Evolutionary conservation across 92 coral and sea anemone genomes (phyloP).

Genomic region (Palythoa grandis): DNA sequence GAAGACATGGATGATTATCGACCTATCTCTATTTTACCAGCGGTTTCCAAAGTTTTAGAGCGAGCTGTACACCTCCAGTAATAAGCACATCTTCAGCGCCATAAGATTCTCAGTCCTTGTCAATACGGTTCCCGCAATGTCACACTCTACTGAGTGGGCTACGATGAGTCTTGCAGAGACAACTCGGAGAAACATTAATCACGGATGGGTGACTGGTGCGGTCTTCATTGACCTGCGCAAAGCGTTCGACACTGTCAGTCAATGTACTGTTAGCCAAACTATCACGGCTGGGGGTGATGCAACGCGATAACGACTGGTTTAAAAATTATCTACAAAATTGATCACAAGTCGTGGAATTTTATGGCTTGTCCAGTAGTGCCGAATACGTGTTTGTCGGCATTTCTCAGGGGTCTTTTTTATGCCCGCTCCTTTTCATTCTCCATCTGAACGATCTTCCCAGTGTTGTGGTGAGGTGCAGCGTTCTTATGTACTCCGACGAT

Average conservation of each 20-base stretch:
- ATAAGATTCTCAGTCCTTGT: slow-evolving; percentile 53
- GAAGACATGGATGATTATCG: slow-evolving; percentile 47
- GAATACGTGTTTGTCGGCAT: slow-evolving; percentile 3
- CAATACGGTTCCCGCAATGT: slow-evolving; percentile 52
- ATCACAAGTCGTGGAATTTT: slow-evolving; percentile 15
- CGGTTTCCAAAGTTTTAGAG: slow-evolving; percentile 43
- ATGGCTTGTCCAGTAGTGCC: background rate
- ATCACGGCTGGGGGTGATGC: slow-evolving; percentile 16
- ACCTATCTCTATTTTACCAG: too few relatives aligned
- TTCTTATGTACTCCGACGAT: slow-evolving; percentile 31
- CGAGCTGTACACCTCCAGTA: too few relatives aligned
- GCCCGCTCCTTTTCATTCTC: too few relatives aligned
- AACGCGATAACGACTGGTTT: slow-evolving; percentile 34
- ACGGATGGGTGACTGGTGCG: slow-evolving; percentile 2
- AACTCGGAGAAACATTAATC: too few relatives aligned
- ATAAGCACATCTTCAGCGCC: slow-evolving; percentile 23
- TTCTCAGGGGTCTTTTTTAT: slow-evolving; percentile 48
- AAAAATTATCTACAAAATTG: slow-evolving; percentile 27
- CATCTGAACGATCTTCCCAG: slow-evolving; percentile 39
- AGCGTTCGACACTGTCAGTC: slow-evolving; percentile 41
- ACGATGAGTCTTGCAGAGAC: slow-evolving; percentile 42
- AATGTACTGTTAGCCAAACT: slow-evolving; percentile 32
- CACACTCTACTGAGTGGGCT: slow-evolving; percentile 51
- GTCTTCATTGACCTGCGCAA: slow-evolving; percentile 45
- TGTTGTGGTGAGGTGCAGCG: slow-evolving; percentile 5